A percentile compares a stretch with the other conserved stretches of the same genome.
phyloP scores from a whole-genome alignment of 1,140 invertebrate genomes.

The Calephelis nemesis region DNA sequence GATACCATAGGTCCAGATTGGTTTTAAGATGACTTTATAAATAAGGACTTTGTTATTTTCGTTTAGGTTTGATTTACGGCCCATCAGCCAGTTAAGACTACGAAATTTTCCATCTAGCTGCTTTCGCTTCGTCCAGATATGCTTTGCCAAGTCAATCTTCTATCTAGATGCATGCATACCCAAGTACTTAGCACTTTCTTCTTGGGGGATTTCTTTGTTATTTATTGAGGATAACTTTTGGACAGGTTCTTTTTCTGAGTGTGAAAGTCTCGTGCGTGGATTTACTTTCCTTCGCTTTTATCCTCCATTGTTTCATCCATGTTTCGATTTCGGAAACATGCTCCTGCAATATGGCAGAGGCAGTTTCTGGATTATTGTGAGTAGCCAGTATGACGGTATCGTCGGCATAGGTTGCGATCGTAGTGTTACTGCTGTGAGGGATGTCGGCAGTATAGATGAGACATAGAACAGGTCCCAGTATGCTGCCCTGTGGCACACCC shows the following conservation, averaged over 20 bases:
- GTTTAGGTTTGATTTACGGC: conserved; percentile 7
- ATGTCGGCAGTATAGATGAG: conserved; percentile 28
- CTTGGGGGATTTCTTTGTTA: neutral
- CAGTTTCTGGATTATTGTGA: conserved; percentile 15
- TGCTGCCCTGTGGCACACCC: conserved; percentile 25
- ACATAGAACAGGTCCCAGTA: conserved; percentile 26
- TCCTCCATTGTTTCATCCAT: conserved; percentile 20
- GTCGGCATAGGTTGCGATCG: conserved; percentile 27
- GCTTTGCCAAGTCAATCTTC: conserved; percentile 19
- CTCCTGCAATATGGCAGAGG: conserved; percentile 11
- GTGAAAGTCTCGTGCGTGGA: conserved; percentile 17
- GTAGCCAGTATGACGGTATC: conserved; percentile 25
- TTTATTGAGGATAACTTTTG: conserved; percentile 16
- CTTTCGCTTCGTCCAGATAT: conserved; percentile 18
- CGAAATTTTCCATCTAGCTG: conserved; percentile 1
- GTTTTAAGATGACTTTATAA: neutral
- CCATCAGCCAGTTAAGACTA: neutral
- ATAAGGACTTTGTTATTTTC: neutral
- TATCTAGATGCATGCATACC: conserved; percentile 20
- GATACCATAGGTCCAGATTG: neutral
- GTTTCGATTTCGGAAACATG: neutral
- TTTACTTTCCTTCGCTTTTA: conserved; percentile 18
- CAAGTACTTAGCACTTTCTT: conserved; percentile 14
- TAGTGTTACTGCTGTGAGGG: neutral
- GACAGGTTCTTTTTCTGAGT: conserved; percentile 7